Percentiles rank a stretch among this genome's conserved stretches.
Evolutionary conservation across 2,888 invertebrate species (phyloP).

Genomic region (Drosophila diplacantha): DNA sequence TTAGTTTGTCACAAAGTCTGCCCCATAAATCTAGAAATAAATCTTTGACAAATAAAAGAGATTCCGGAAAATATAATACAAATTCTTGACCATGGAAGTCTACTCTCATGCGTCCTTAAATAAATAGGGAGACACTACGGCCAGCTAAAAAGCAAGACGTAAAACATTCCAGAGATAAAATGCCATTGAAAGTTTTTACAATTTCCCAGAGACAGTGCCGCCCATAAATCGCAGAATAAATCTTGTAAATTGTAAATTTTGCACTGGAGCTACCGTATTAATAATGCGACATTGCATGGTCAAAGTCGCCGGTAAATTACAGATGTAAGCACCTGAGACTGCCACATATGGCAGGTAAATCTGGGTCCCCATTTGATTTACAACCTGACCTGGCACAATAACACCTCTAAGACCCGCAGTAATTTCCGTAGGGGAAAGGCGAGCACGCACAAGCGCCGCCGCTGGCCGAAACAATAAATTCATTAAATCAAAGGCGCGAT

Average conservation of each 20-base stretch:
- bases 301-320: conserved; percentile 13
- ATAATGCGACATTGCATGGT: conserved; percentile 16
- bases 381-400: conserved; percentile 67
- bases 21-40: background rate
- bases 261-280: conserved; percentile 2
- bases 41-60: background rate
- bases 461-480: conserved; percentile 56
- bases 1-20: background rate
- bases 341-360: conserved; percentile 18
- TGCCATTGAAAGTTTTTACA: conserved; percentile 5
- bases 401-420: conserved; percentile 8
- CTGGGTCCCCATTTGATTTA: conserved; percentile 47
- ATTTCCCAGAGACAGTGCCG: conserved; percentile 1
- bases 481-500: conserved; percentile 59
- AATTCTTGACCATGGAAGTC: background rate
- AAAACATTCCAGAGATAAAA: conserved; percentile 3
- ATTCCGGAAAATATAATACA: background rate
- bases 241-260: conserved; percentile 2
- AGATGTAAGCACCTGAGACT: conserved; percentile 11
- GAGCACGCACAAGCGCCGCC: conserved; percentile 26
- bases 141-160: conserved; percentile 2
- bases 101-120: background rate
- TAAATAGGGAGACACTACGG: background rate
- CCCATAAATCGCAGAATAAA: conserved; percentile 16
- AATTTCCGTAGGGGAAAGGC: background rate